Evolutionary conservation across 2,797 vertebrate genomes (phyloP).

Genomic region (Pseudotriccus pelzelni): DNA sequence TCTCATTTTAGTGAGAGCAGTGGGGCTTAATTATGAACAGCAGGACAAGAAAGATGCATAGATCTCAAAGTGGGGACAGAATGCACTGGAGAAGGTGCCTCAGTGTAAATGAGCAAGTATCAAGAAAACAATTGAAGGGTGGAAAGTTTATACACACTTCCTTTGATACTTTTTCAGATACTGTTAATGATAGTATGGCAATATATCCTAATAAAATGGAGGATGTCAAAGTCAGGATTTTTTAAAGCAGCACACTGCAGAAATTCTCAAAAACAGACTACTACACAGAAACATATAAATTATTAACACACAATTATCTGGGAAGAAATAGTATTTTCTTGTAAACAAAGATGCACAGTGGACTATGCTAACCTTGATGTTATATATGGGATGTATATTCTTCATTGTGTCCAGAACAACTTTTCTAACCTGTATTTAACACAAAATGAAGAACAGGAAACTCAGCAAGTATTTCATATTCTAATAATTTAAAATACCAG

Average conservation of each 20-base stretch:
- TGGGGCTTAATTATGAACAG: background rate
- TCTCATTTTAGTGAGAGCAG: background rate
- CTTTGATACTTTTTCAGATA: background rate
- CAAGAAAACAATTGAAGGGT: background rate
- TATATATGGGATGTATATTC: constrained; percentile 98
- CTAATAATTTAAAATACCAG: background rate
- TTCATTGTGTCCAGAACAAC: constrained; percentile 97
- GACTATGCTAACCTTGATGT: constrained; percentile 87
- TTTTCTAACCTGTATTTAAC: constrained; percentile 87
- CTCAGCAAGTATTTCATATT: background rate
- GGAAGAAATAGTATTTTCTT: background rate
- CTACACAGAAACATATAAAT: background rate
- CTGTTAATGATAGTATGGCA: background rate
- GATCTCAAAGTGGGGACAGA: background rate
- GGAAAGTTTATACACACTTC: background rate
- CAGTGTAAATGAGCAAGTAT: background rate
- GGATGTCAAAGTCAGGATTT: background rate
- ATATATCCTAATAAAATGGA: background rate
- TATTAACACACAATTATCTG: background rate
- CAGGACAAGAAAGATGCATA: background rate
- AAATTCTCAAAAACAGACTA: background rate
- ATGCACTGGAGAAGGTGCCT: background rate
- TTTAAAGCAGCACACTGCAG: background rate
- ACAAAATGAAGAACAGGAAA: background rate
- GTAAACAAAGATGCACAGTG: background rate